Evolutionary conservation across 2,113 vertebrate species (phyloP).

Genomic region (Setophaga kirtlandii): DNA sequence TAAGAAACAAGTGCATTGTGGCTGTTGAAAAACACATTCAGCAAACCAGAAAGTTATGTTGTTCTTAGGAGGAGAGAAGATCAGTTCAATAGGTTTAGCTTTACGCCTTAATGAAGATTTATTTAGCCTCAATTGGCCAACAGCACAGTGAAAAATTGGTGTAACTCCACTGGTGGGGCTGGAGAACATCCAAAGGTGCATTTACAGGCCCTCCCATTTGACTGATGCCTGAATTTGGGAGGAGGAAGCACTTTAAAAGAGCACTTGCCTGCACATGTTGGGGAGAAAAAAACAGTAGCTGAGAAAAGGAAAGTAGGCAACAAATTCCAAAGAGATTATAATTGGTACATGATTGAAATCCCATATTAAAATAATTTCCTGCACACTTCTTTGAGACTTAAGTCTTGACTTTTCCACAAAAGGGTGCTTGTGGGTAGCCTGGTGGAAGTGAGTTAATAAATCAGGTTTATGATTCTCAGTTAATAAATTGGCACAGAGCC

Average conservation of each 20-base stretch:
- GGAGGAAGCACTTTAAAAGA: background rate
- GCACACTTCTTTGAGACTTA: background rate
- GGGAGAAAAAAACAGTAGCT: background rate
- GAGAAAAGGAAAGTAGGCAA: background rate
- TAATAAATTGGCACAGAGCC: constrained; percentile 28
- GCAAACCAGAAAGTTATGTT: background rate
- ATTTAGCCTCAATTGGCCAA: background rate
- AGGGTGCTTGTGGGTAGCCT: background rate
- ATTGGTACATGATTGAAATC: constrained; percentile 43
- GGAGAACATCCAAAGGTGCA: background rate
- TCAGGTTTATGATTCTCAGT: constrained; percentile 32
- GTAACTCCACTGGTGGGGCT: background rate
- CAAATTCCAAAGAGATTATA: constrained; percentile 36
- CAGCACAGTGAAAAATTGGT: background rate
- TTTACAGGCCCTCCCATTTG: fast-evolving
- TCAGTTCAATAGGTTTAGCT: background rate
- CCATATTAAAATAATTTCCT: constrained; percentile 57
- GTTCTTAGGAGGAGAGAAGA: background rate
- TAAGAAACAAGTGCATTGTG: background rate
- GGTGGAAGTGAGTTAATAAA: constrained; percentile 26
- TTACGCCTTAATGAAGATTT: background rate
- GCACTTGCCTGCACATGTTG: background rate
- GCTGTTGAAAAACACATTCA: background rate
- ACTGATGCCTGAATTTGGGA: background rate
- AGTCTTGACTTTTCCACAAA: background rate